These are phyloP conservation scores for Xanthorhoe designata DNA, from an alignment of 2,888 invertebrate genomes.

Conservation along the genomic window DNA sequence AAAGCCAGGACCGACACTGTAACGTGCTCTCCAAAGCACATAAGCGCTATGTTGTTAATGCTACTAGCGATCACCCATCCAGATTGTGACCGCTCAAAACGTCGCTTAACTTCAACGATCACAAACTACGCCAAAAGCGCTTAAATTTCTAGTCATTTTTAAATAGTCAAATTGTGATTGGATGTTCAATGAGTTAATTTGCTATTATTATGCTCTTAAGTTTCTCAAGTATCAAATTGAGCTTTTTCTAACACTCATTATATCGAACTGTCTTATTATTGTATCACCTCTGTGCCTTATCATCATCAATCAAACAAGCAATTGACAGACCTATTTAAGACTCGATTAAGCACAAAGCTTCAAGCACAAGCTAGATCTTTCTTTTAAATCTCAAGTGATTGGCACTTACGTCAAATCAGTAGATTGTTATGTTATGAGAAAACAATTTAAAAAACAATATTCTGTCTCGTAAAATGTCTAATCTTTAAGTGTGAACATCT, in stretches of 20 bases:
- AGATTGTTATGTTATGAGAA: conserved; percentile 12
- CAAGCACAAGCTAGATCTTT: conserved; percentile 33
- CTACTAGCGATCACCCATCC: too few relatives aligned
- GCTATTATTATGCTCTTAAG: neutral
- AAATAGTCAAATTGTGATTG: neutral
- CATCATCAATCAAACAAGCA: conserved; percentile 41
- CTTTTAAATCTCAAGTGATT: conserved; percentile 31
- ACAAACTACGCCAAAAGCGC: neutral
- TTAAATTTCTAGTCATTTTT: neutral
- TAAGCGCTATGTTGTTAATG: too few relatives aligned
- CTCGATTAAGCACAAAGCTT: conserved; percentile 35
- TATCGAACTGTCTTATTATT: conserved; percentile 39
- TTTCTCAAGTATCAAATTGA: conserved; percentile 17
- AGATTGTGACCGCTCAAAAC: too few relatives aligned
- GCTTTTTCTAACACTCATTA: conserved; percentile 37
- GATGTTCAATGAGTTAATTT: neutral
- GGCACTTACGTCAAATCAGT: conserved; percentile 11
- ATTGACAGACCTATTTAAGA: conserved; percentile 42
- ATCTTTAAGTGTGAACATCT: conserved; percentile 29
- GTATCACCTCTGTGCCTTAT: conserved; percentile 39
- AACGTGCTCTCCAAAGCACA: too few relatives aligned
- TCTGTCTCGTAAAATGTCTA: conserved; percentile 10
- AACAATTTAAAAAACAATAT: conserved; percentile 18
- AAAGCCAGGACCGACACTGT: too few relatives aligned
- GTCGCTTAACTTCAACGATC: too few relatives aligned